These are phyloP conservation scores for Myiozetetes cayanensis DNA, from an alignment of 2,113 vertebrate species.

Conservation along the genomic window DNA sequence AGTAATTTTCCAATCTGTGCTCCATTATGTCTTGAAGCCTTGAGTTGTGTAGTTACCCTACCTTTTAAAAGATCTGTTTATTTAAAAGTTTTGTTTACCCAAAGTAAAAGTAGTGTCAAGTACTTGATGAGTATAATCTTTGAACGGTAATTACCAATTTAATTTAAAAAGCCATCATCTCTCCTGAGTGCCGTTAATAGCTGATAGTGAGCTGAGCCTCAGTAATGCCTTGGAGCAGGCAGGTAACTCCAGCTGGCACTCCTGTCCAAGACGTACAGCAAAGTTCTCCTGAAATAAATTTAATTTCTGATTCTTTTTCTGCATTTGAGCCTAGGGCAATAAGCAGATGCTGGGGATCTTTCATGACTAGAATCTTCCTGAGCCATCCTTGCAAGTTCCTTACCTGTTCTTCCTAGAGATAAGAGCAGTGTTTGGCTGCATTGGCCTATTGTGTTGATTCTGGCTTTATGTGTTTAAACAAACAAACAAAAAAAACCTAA, in stretches of 20 bases:
- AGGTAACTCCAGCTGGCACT: background rate
- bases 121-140: background rate
- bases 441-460: slow-evolving; percentile 13
- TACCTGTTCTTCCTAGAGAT: background rate
- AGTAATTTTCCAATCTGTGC: background rate
- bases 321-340: background rate
- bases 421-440: background rate
- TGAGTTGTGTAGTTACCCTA: background rate
- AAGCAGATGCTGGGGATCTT: slow-evolving; percentile 26
- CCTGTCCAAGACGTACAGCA: background rate
- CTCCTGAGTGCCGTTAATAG: background rate
- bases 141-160: background rate
- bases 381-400: background rate
- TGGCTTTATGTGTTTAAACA: slow-evolving; percentile 8
- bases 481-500: background rate
- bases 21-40: background rate
- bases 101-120: background rate
- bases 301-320: background rate
- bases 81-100: background rate
- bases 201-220: background rate
- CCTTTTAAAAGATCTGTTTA: background rate
- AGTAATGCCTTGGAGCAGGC: background rate
- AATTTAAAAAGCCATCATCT: background rate
- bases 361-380: background rate
- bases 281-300: background rate